Percentiles rank a stretch among this genome's conserved stretches.
Evolutionary conservation across 1,140 invertebrate genomes (phyloP).

Genomic region (Diabrotica virgifera): DNA sequence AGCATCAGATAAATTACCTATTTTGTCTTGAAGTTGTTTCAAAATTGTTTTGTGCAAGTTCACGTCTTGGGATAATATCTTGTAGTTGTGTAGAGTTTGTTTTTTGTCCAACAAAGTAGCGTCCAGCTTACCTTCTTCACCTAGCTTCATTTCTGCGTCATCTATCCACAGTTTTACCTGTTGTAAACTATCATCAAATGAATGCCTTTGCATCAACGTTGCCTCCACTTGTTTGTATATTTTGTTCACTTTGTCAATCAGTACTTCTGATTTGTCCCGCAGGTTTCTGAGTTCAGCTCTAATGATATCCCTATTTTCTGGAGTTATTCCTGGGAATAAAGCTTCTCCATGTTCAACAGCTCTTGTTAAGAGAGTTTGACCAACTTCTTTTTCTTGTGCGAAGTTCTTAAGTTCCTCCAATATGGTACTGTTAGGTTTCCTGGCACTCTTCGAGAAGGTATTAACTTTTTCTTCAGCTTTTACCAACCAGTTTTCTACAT

Average conservation of each 20-base stretch:
- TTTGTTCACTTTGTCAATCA: slow-evolving; percentile 79
- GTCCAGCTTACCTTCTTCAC: slow-evolving; percentile 64
- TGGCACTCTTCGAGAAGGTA: slow-evolving; percentile 63
- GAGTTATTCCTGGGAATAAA: slow-evolving; percentile 80
- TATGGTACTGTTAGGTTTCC: slow-evolving; percentile 66
- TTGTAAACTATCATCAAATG: slow-evolving; percentile 84
- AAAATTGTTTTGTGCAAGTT: slow-evolving; percentile 75
- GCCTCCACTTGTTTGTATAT: slow-evolving; percentile 84
- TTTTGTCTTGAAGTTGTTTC: slow-evolving; percentile 73
- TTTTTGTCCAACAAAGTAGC: slow-evolving; percentile 83
- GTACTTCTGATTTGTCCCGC: slow-evolving; percentile 77
- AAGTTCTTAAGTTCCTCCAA: slow-evolving; percentile 73
- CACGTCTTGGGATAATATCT: slow-evolving; percentile 77
- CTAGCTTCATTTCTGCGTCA: slow-evolving; percentile 68
- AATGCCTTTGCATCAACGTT: slow-evolving; percentile 80
- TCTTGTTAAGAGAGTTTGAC: slow-evolving; percentile 72
- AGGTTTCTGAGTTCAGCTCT: slow-evolving; percentile 77
- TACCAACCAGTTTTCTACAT: slow-evolving; percentile 76
- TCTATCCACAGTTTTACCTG: slow-evolving; percentile 79
- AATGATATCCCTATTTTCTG: slow-evolving; percentile 80
- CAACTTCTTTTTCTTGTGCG: slow-evolving; percentile 71
- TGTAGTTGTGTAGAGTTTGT: slow-evolving; percentile 71
- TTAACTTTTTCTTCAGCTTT: slow-evolving; percentile 71
- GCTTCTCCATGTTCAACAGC: slow-evolving; percentile 84
- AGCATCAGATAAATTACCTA: slow-evolving; percentile 68